These are phyloP conservation scores for Epizoanthus ramosus DNA, from an alignment of 92 coral and sea anemone genomes.

Conservation along the genomic window DNA sequence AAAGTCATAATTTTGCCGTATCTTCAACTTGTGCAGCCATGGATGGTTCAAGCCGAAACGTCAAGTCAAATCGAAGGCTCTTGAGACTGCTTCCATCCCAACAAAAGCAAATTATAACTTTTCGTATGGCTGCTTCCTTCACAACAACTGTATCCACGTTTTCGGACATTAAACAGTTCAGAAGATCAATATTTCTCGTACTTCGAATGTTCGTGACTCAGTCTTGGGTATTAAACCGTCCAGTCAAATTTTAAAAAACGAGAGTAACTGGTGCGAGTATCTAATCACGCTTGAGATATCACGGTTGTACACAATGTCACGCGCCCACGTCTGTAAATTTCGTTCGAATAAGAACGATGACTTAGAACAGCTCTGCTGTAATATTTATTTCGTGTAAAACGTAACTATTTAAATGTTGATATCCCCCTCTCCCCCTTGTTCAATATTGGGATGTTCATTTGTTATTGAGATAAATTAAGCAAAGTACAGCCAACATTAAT, in stretches of 20 bases:
- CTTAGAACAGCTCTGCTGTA: too few species aligned
- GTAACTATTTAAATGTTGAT: too few species aligned
- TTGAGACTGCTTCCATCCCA: neutral
- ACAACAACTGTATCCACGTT: conserved; percentile 8
- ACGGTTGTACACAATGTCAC: too few species aligned
- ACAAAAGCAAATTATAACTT: neutral
- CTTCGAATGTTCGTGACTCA: neutral
- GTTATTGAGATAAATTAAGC: too few species aligned
- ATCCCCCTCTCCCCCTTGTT: too few species aligned
- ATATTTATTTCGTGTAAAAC: too few species aligned
- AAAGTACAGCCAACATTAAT: too few species aligned
- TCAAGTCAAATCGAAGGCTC: neutral
- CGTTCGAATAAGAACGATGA: too few species aligned
- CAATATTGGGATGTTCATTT: too few species aligned
- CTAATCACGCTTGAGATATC: neutral
- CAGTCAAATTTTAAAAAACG: neutral
- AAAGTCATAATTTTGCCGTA: neutral
- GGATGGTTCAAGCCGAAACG: neutral
- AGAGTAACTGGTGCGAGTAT: neutral
- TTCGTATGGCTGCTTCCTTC: neutral
- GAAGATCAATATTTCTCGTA: neutral
- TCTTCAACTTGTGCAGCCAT: neutral
- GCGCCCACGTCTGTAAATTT: too few species aligned
- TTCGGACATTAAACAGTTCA: conserved; percentile 3
- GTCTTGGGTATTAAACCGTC: neutral